phyloP scores from a whole-genome alignment of 2,113 vertebrate species.

The Elephantulus edwardii region DNA sequence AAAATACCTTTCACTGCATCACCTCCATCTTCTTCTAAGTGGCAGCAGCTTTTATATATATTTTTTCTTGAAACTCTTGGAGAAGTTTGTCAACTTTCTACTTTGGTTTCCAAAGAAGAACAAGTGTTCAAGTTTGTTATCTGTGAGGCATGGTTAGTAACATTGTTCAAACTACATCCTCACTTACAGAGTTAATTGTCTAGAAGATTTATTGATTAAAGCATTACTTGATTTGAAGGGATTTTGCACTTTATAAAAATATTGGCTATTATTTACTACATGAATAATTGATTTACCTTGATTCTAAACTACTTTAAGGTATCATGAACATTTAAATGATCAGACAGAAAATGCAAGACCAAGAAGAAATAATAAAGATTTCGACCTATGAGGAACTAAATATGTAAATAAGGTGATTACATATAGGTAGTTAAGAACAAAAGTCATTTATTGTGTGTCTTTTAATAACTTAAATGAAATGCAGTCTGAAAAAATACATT shows the following conservation, averaged over 20 bases:
- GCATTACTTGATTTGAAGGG: background rate
- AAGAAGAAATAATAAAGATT: conserved; percentile 11
- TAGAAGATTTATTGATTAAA: conserved; percentile 10
- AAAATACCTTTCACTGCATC: background rate
- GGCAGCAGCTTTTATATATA: background rate
- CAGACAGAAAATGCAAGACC: background rate
- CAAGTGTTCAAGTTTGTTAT: background rate
- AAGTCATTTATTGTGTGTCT: background rate
- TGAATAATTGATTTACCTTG: conserved; percentile 23
- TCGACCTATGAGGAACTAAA: background rate
- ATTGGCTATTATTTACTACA: background rate
- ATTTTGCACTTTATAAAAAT: conserved; percentile 5
- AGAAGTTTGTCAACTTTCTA: background rate
- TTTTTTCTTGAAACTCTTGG: conserved; percentile 41
- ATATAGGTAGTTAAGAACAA: background rate
- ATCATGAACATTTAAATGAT: background rate
- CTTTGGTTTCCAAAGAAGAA: conserved; percentile 42
- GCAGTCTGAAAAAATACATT: background rate
- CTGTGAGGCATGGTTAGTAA: background rate
- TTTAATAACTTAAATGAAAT: conserved; percentile 31
- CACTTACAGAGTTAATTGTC: background rate
- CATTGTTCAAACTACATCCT: background rate
- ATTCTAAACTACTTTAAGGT: conserved; percentile 37
- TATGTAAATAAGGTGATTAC: background rate
- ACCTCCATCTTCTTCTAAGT: background rate